Evolutionary conservation across 2,888 invertebrate genomes (phyloP), one percentile per base, ranked within the genome.

Genomic region (Phortica magna): DNA sequence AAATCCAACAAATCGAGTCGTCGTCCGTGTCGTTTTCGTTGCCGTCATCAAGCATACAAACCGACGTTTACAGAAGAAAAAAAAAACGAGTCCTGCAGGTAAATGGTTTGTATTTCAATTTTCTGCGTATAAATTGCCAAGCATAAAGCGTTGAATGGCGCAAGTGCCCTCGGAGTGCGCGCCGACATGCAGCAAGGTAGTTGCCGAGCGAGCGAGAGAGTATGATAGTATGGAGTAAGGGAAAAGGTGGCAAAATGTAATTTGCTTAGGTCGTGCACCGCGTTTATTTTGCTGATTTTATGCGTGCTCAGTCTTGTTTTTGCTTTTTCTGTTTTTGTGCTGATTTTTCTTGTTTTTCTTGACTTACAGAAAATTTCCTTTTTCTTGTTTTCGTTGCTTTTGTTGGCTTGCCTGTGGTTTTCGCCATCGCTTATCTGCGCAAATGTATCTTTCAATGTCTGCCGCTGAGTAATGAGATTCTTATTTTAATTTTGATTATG

Each of bases 401-500:
- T 17, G 64, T 57, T 80, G 81, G 83, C 85, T 85, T 70, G 39
- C 31, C 22, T 70, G 70, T 42, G 48, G 70, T 48, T 70, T 48
- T 48, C 17, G 48, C 70, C 53, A 22, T 9, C 19, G 70, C 88
- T 87, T 85, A 85, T 88, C 85, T 87, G 79, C 73, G 68, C 68
- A 82, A 82, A 82, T 88, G 87, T 88, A 88, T 85, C 83, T 85
- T 73, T 76, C 70, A 71, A 73, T 75, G 76, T 81, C 85, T 85
- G 88, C 84, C 76, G 72, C 84, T 88, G 85, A 85, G 84, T 81
- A 87, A 86, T 86, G 85, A 83, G 85, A 80, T 83, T 87, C 85
- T 86, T 88, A 86, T 86, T 86, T 88, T 85, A 86, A 86, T 86
- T 86, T 86, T 88, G 88, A 85, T 86, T 83, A 83, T 87, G 85